These are phyloP conservation scores for Apodemia mormo DNA, from an alignment of 2,888 invertebrate genomes.

Conservation along the genomic window DNA sequence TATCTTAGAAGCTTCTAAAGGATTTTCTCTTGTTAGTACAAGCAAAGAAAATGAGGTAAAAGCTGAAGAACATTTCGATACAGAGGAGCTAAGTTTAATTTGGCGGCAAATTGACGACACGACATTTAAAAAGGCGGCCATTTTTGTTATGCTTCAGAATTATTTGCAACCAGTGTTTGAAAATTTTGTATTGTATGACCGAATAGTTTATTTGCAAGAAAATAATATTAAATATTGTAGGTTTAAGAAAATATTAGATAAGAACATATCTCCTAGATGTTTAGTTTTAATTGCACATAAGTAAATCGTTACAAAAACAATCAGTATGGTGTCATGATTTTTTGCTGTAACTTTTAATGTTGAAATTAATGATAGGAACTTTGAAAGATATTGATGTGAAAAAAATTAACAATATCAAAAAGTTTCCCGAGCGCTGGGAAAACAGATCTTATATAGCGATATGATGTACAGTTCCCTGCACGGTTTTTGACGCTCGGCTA, in stretches of 20 bases:
- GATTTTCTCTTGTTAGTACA: conserved; percentile 49
- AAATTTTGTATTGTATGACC: conserved; percentile 64
- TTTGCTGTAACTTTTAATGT: not conserved
- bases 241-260: conserved; percentile 82
- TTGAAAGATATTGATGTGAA: too few relatives aligned
- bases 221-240: conserved; percentile 52
- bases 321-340: not conserved
- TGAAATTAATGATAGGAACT: too few relatives aligned
- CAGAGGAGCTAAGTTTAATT: conserved; percentile 49
- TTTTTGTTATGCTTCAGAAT: conserved; percentile 64
- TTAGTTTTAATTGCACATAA: conserved; percentile 77
- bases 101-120: conserved; percentile 51
- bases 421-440: too few relatives aligned
- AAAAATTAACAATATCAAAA: too few relatives aligned
- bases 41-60: conserved; percentile 18
- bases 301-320: not conserved
- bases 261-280: conserved; percentile 85
- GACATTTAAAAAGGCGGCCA: conserved; percentile 54
- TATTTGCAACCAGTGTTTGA: conserved; percentile 62
- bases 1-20: conserved; percentile 49
- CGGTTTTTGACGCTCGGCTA: too few relatives aligned
- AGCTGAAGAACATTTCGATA: conserved; percentile 41
- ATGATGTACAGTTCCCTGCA: too few relatives aligned
- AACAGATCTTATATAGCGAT: too few relatives aligned
- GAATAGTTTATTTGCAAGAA: conserved; percentile 62